A percentile compares a stretch with the other conserved stretches of the same genome.
Evolutionary conservation across 2,113 vertebrate genomes (phyloP).

Genomic region (Theropithecus gelada): DNA sequence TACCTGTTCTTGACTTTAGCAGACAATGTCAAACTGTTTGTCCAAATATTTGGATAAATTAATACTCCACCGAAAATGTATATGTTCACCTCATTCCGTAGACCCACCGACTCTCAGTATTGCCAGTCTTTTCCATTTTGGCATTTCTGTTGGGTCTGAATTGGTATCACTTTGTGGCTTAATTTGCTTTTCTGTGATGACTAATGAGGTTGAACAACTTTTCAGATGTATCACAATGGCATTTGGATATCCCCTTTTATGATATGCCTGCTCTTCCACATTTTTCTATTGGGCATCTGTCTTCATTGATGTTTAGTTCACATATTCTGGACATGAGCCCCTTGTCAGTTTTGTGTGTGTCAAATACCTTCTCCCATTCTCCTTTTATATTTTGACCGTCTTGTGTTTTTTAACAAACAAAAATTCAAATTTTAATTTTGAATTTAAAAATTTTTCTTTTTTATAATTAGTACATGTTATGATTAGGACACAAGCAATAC

Average conservation of each 20-base stretch:
- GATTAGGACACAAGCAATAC: not conserved
- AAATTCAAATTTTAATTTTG: not conserved
- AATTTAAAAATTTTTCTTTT: not conserved
- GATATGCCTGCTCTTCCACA: not conserved
- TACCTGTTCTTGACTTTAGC: not conserved
- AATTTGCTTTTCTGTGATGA: not conserved
- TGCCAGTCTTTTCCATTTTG: not conserved
- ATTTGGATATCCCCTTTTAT: not conserved
- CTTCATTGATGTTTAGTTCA: not conserved
- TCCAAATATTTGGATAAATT: not conserved
- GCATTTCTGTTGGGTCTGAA: not conserved
- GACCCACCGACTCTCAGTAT: not conserved
- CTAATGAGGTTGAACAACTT: not conserved
- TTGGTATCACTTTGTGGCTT: not conserved
- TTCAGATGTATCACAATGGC: not conserved
- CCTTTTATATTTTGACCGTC: not conserved
- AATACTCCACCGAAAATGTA: not conserved
- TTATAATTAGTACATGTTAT: not conserved
- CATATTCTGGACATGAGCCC: not conserved
- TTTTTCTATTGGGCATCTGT: not conserved
- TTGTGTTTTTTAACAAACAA: not conserved
- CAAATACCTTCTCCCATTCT: not conserved
- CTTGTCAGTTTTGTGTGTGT: not conserved
- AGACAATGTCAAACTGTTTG: not conserved
- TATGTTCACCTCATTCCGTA: not conserved